A percentile compares a stretch with the other conserved stretches of the same genome.
phyloP scores from a whole-genome alignment of 2,113 vertebrate genomes.

The Xyliphius kryptos region DNA sequence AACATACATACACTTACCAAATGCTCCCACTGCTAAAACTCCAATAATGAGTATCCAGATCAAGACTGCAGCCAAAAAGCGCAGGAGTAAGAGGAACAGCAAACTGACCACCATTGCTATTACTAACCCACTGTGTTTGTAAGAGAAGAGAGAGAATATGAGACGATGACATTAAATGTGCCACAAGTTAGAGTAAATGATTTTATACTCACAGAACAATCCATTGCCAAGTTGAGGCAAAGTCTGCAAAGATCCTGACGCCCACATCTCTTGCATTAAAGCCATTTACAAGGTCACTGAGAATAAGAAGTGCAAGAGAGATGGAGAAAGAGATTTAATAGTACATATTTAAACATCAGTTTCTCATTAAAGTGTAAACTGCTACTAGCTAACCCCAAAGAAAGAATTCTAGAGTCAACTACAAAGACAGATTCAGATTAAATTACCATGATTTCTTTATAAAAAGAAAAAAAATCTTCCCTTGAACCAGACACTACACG shows the following conservation, averaged over 20 bases:
- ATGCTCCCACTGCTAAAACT: conserved; percentile 69
- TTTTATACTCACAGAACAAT: conserved; percentile 74
- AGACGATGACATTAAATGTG: background rate
- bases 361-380: too few species aligned
- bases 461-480: too few species aligned
- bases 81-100: conserved; percentile 77
- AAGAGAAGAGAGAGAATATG: background rate
- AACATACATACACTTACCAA: conserved; percentile 57
- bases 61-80: conserved; percentile 71
- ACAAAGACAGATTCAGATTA: too few species aligned
- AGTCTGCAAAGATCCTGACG: conserved; percentile 79
- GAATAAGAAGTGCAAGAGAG: conserved; percentile 8
- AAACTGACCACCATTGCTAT: conserved; percentile 77
- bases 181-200: conserved; percentile 31
- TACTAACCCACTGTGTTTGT: conserved; percentile 60
- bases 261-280: conserved; percentile 69
- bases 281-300: conserved; percentile 48
- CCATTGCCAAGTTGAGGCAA: conserved; percentile 81
- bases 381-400: background rate
- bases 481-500: background rate
- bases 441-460: too few species aligned
- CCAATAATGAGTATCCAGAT: conserved; percentile 77
- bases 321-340: conserved; percentile 10
- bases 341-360: too few species aligned
- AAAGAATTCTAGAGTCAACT: background rate